Conservation (phyloP, 2,888 invertebrate species). For the Neoscelio sp. region DNA sequence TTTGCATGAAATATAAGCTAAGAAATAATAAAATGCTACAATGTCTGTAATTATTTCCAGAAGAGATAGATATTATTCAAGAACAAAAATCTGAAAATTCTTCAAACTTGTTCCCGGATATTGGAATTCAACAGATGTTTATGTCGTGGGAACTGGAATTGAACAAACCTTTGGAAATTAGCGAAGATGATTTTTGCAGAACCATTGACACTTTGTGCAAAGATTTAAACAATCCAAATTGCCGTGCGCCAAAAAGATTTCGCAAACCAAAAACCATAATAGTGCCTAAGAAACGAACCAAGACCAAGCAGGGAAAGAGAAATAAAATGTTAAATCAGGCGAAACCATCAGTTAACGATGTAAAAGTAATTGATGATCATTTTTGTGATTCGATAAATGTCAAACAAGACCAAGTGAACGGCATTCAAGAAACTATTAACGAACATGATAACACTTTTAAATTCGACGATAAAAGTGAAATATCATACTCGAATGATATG, state of each 20-base stretch:
- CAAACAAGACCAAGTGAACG: slow-evolving; percentile 5
- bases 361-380: background rate
- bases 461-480: slow-evolving; percentile 17
- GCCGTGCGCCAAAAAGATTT: slow-evolving; percentile 57
- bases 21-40: too few relatives aligned
- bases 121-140: slow-evolving; percentile 48
- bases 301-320: slow-evolving; percentile 34
- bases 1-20: too few relatives aligned
- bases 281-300: slow-evolving; percentile 19
- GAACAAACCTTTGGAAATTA: slow-evolving; percentile 54
- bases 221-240: slow-evolving; percentile 56
- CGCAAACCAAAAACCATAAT: slow-evolving; percentile 35
- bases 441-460: slow-evolving; percentile 1
- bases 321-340: slow-evolving; percentile 11
- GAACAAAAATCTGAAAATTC: slow-evolving; percentile 21
- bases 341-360: slow-evolving; percentile 5
- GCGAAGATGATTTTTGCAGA: slow-evolving; percentile 53
- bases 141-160: slow-evolving; percentile 53
- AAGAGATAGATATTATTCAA: slow-evolving; percentile 26
- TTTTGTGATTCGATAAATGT: background rate
- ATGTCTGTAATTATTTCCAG: too few relatives aligned
- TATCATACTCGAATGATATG: slow-evolving; percentile 35
- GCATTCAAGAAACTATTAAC: background rate
- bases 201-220: slow-evolving; percentile 51
- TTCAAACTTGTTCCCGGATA: slow-evolving; percentile 37